These are phyloP conservation scores for Corythaeola cristata DNA, from an alignment of 2,113 vertebrate species.

Conservation along the genomic window DNA sequence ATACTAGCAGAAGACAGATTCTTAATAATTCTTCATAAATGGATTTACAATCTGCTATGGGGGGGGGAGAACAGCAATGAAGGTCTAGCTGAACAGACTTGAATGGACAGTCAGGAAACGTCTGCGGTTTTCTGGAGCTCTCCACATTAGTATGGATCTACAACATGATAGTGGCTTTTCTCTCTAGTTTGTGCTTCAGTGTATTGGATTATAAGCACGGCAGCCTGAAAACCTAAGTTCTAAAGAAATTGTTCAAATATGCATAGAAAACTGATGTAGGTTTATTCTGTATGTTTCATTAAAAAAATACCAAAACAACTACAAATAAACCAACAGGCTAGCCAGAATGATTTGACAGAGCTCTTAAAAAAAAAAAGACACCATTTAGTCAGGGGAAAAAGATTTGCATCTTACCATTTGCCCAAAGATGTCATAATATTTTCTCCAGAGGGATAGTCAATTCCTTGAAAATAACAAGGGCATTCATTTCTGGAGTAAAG, in stretches of 20 bases:
- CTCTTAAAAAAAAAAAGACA: neutral
- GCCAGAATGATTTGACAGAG: neutral
- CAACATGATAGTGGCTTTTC: neutral
- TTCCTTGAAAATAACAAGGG: conserved; percentile 90
- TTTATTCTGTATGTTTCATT: neutral
- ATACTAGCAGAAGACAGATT: neutral
- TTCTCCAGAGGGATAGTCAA: conserved; percentile 89
- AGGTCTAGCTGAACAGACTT: neutral
- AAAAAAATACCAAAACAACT: neutral
- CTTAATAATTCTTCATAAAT: neutral
- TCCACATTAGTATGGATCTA: neutral
- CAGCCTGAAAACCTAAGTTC: neutral
- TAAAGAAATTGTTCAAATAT: neutral
- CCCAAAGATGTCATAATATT: conserved; percentile 89
- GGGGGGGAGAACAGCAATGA: neutral
- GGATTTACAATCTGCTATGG: neutral
- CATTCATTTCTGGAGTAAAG: conserved; percentile 83
- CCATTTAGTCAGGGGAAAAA: neutral
- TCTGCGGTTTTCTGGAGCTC: neutral
- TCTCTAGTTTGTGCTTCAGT: neutral
- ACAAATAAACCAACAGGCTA: neutral
- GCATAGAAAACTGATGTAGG: neutral
- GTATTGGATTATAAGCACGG: neutral
- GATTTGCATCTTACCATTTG: conserved; percentile 84
- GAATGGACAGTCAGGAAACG: neutral